A percentile compares a stretch with the other conserved stretches of the same genome.
These are phyloP conservation scores for Erythrocebus patas DNA, from an alignment of 2,113 vertebrate genomes.

Conservation along the genomic window DNA sequence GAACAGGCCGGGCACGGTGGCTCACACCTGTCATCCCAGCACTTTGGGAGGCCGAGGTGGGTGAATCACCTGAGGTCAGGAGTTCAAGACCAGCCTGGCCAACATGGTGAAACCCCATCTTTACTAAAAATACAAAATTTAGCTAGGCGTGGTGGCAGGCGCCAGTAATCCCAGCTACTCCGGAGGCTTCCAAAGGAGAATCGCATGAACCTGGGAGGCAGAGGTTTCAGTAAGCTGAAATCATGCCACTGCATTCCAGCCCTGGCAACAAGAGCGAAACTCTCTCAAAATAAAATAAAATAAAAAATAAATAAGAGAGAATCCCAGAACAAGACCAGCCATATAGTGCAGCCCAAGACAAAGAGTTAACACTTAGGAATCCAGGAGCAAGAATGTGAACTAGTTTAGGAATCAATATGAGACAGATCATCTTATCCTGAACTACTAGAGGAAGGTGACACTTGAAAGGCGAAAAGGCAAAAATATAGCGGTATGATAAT, in stretches of 20 bases:
- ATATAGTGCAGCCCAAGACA: not conserved
- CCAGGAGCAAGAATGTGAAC: not conserved
- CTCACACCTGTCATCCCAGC: too few species aligned
- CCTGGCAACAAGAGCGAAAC: too few species aligned
- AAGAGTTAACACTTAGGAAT: not conserved
- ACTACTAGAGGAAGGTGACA: not conserved
- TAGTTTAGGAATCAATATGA: not conserved
- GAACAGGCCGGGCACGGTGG: rapidly evolving
- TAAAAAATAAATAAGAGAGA: too few species aligned
- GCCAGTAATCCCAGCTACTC: too few species aligned
- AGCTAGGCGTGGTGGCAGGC: rapidly evolving
- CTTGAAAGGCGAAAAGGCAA: not conserved
- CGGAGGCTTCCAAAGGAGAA: rapidly evolving
- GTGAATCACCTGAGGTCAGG: too few species aligned
- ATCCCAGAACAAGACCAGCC: not conserved
- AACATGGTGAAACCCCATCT: too few species aligned
- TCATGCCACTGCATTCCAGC: too few species aligned
- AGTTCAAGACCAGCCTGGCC: too few species aligned
- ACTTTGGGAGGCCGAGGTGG: too few species aligned
- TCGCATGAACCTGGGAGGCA: rapidly evolving
- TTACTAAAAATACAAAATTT: too few species aligned
- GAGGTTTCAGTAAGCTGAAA: too few species aligned
- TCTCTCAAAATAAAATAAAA: too few species aligned
- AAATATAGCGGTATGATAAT: not conserved
- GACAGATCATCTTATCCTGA: not conserved